These are phyloP conservation scores for Phragmatobia fuliginosa DNA, from an alignment of 2,888 invertebrate species.

Conservation along the genomic window DNA sequence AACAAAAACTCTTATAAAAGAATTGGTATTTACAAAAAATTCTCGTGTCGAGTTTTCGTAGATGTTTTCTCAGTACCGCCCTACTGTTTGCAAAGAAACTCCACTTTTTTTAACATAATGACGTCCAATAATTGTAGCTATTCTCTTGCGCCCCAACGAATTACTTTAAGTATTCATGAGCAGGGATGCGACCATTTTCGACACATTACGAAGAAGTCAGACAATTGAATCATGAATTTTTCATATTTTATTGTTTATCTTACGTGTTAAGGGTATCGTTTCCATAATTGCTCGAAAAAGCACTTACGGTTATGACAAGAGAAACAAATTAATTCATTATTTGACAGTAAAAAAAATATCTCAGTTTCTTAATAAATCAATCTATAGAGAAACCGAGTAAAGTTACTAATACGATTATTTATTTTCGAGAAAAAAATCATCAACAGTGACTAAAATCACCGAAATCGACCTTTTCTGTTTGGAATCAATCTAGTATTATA, in stretches of 20 bases:
- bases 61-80: conserved; percentile 49
- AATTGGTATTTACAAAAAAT: conserved; percentile 26
- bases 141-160: conserved; percentile 41
- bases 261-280: too few relatives aligned
- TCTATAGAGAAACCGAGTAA: too few relatives aligned
- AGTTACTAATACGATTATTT: too few relatives aligned
- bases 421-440: too few relatives aligned
- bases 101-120: conserved; percentile 58
- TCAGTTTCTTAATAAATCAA: too few relatives aligned
- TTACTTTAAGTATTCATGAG: conserved; percentile 53
- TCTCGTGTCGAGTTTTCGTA: conserved; percentile 28
- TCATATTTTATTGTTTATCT: conserved; percentile 33
- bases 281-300: too few relatives aligned
- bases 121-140: conserved; percentile 55
- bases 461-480: too few relatives aligned
- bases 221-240: conserved; percentile 43
- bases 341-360: too few relatives aligned
- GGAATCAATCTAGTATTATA: too few relatives aligned
- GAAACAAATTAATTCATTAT: too few relatives aligned
- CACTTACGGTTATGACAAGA: too few relatives aligned
- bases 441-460: too few relatives aligned
- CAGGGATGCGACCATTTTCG: conserved; percentile 44
- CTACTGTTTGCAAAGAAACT: conserved; percentile 50
- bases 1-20: conserved; percentile 11
- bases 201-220: conserved; percentile 41